Percentiles rank a stretch among this genome's conserved stretches.
These are phyloP conservation scores for Oplegnathus fasciatus DNA, from an alignment of 2,113 vertebrate species.

Conservation along the genomic window DNA sequence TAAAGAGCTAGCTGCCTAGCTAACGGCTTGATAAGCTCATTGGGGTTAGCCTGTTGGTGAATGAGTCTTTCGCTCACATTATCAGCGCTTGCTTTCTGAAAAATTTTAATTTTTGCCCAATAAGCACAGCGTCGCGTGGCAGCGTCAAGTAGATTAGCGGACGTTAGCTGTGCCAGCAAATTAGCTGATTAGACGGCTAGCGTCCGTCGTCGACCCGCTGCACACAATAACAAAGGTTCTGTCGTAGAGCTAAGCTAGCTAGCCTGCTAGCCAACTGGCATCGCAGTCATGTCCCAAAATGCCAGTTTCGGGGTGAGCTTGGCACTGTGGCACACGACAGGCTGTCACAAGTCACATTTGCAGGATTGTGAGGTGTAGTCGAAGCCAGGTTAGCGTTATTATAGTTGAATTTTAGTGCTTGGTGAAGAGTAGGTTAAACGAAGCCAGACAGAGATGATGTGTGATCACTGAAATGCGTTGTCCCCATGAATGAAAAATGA, in stretches of 20 bases:
- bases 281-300: constrained; percentile 47
- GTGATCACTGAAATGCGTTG: constrained; percentile 41
- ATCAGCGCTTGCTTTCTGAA: not conserved
- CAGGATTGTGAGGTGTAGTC: too few relatives aligned
- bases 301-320: constrained; percentile 22
- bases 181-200: constrained; percentile 47
- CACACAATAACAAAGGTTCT: constrained; percentile 80
- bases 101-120: not conserved
- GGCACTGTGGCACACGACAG: not conserved
- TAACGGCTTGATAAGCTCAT: constrained; percentile 27
- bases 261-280: constrained; percentile 43
- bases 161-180: constrained; percentile 33
- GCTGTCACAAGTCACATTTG: not conserved
- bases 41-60: not conserved
- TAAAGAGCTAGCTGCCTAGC: constrained; percentile 51
- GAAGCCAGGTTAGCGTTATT: not conserved
- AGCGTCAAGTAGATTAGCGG: constrained; percentile 13
- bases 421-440: not conserved
- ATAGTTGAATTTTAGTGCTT: not conserved
- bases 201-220: constrained; percentile 59
- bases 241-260: constrained; percentile 52
- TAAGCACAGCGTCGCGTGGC: not conserved
- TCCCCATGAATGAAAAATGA: constrained; percentile 49
- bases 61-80: not conserved
- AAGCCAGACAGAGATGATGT: constrained; percentile 14